Evolutionary conservation across 2,113 vertebrate genomes (phyloP).

Genomic region (Perca flavescens): DNA sequence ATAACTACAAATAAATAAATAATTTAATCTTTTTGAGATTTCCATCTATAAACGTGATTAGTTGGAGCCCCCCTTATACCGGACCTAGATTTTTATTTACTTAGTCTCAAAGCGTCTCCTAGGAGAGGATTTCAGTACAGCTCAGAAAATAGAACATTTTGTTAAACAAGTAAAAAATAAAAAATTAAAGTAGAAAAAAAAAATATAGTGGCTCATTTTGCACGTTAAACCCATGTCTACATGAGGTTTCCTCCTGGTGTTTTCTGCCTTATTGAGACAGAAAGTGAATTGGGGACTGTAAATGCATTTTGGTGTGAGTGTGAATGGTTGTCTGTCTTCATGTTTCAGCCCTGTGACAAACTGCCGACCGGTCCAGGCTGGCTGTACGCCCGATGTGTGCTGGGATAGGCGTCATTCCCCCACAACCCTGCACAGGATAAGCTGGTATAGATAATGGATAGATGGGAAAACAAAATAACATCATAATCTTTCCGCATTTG

Average conservation of each 20-base stretch:
- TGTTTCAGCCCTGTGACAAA: slow-evolving; percentile 12
- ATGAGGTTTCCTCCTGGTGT: background rate
- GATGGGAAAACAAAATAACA: slow-evolving; percentile 13
- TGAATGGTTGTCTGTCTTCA: slow-evolving; percentile 9
- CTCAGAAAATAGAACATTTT: background rate
- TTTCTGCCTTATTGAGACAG: slow-evolving; percentile 1
- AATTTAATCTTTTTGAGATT: background rate
- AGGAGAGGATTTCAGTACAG: background rate
- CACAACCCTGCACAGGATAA: background rate
- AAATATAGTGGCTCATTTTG: background rate
- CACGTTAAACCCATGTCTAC: too few relatives aligned
- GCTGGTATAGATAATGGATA: background rate
- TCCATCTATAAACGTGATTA: background rate
- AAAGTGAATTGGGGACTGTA: background rate
- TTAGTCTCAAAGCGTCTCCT: background rate
- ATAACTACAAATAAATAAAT: background rate
- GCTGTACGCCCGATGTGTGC: background rate
- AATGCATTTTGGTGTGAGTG: slow-evolving; percentile 1
- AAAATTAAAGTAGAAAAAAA: background rate
- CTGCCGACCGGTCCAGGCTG: background rate
- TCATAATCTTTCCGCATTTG: too few relatives aligned
- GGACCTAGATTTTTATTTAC: background rate
- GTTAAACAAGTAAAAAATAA: background rate
- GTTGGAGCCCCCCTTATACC: background rate
- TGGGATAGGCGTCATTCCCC: background rate